Evolutionary conservation across 2,888 invertebrate genomes (phyloP).

Genomic region (Trichacis sp.): DNA sequence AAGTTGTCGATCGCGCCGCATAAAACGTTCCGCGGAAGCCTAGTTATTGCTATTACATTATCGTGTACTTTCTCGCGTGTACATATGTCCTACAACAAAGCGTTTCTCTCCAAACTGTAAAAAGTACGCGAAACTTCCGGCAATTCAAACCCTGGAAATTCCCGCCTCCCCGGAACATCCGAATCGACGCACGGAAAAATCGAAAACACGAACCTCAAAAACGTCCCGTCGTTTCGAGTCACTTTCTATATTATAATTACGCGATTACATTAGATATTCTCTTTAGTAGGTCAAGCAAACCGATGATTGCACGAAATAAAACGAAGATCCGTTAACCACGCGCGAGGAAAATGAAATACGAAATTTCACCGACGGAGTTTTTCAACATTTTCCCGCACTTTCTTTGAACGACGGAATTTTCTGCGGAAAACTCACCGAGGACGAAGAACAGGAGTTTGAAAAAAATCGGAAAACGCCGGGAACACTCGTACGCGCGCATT

Average conservation of each 20-base stretch:
- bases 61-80: conserved; percentile 35
- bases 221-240: neutral
- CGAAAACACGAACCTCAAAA: too few species aligned
- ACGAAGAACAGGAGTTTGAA: conserved; percentile 17
- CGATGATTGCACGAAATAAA: conserved; percentile 16
- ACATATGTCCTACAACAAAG: conserved; percentile 23
- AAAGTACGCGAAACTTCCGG: conserved; percentile 59
- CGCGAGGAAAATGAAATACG: neutral
- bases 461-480: conserved; percentile 18
- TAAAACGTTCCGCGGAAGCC: conserved; percentile 26
- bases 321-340: conserved; percentile 16
- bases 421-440: conserved; percentile 10
- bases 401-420: too few species aligned
- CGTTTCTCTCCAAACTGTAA: conserved; percentile 42
- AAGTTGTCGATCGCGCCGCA: neutral
- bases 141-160: conserved; percentile 19
- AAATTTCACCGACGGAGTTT: neutral
- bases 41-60: conserved; percentile 40
- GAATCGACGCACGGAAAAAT: too few species aligned
- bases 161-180: conserved; percentile 22
- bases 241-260: conserved; percentile 4
- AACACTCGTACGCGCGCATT: conserved; percentile 40
- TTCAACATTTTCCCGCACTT: too few species aligned
- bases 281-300: conserved; percentile 28
- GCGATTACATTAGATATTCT: neutral